Evolutionary conservation across 1,140 invertebrate genomes (phyloP).

Genomic region (Drosophila pectinifera): DNA sequence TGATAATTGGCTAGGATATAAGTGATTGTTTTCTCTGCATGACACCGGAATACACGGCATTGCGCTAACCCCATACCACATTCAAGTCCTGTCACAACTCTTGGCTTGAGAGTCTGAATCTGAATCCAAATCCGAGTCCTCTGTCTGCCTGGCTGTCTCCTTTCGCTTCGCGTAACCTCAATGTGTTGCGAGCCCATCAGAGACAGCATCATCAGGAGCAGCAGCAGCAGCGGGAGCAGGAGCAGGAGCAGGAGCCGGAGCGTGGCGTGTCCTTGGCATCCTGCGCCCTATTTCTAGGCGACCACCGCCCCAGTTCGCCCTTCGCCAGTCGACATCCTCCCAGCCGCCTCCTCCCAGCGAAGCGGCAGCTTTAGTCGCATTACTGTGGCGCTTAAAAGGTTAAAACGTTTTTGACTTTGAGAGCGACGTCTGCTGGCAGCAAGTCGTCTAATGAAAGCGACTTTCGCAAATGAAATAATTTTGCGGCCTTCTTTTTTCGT

Average conservation of each 20-base stretch:
- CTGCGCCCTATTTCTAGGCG: conserved; percentile 36
- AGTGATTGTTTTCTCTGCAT: not conserved
- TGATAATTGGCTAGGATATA: conserved; percentile 12
- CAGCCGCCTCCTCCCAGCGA: conserved; percentile 5
- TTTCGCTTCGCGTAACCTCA: conserved; percentile 76
- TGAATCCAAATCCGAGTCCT: conserved; percentile 38
- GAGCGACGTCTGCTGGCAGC: conserved; percentile 49
- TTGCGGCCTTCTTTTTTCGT: conserved; percentile 22
- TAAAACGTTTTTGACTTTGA: conserved; percentile 79
- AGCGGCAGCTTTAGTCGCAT: conserved; percentile 72
- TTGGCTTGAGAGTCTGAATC: conserved; percentile 41
- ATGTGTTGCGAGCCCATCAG: conserved; percentile 74
- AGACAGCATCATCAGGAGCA: conserved; percentile 47
- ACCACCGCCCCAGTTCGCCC: conserved; percentile 8
- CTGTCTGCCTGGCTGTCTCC: conserved; percentile 56
- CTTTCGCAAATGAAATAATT: conserved; percentile 69
- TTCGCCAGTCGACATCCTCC: not conserved
- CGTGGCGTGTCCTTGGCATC: conserved; percentile 64
- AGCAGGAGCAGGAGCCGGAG: not conserved
- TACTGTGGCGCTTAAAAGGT: conserved; percentile 78
- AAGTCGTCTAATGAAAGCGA: conserved; percentile 71
- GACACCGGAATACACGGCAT: conserved; percentile 43
- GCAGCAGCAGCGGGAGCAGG: conserved; percentile 14
- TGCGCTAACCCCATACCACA: conserved; percentile 43
- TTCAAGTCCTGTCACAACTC: conserved; percentile 54